Percentiles rank a stretch among this genome's conserved stretches.
phyloP scores from a whole-genome alignment of 2,113 vertebrate genomes.

The Forbesichthys agassizii region DNA sequence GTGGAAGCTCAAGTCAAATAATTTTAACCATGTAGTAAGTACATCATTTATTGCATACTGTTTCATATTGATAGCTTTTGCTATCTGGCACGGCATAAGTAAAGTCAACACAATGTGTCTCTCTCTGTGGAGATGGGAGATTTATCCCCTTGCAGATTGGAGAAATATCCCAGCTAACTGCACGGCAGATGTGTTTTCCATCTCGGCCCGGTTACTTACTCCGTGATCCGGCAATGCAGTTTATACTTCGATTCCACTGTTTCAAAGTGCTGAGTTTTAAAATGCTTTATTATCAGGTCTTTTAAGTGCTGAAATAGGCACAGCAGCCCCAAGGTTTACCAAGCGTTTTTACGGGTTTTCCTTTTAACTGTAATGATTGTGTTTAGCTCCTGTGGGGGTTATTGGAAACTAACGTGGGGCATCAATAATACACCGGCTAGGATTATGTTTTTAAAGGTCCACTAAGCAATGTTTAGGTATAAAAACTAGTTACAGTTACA shows the following conservation, averaged over 20 bases:
- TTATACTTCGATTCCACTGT: background rate
- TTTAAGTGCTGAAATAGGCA: conserved; percentile 40
- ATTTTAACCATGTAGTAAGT: conserved; percentile 22
- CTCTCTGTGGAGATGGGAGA: no score
- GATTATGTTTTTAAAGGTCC: background rate
- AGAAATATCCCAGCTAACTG: background rate
- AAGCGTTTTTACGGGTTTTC: conserved; percentile 14
- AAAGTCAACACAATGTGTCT: no score
- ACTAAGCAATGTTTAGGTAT: no score
- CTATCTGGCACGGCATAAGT: no score
- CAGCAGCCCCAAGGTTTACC: conserved; percentile 16
- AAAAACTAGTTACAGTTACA: no score
- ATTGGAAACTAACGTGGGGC: conserved; percentile 15
- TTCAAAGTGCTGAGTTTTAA: conserved; percentile 29
- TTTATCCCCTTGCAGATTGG: background rate
- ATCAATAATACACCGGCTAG: background rate
- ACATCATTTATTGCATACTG: conserved; percentile 27
- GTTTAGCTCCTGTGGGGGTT: background rate
- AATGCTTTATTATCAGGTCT: conserved; percentile 34
- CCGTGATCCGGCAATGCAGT: background rate
- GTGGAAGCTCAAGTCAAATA: conserved; percentile 26
- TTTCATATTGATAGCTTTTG: conserved; percentile 2
- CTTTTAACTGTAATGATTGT: conserved; percentile 23
- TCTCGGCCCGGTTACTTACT: background rate
- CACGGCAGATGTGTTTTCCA: background rate